These are phyloP conservation scores for Tapirus terrestris DNA, from an alignment of 2,113 vertebrate species.

Conservation along the genomic window DNA sequence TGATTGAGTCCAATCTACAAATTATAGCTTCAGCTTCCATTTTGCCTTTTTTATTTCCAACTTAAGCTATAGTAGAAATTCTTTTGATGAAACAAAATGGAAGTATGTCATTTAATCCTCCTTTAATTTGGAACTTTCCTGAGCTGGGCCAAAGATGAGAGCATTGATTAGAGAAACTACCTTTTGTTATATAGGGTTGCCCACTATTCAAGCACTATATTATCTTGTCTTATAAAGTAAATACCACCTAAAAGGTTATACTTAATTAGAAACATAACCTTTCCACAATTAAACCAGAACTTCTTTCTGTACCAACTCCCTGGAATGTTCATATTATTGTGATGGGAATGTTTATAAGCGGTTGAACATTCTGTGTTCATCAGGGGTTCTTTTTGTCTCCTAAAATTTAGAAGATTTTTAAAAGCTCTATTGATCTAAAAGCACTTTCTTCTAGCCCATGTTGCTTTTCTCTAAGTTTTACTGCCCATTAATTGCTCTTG, in stretches of 20 bases:
- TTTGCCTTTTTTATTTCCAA: not conserved
- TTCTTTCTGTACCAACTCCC: not conserved
- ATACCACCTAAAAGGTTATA: not conserved
- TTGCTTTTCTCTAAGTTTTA: conserved; percentile 54
- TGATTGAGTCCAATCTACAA: not conserved
- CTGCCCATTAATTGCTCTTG: conserved; percentile 63
- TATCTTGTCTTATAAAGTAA: not conserved
- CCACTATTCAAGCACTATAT: not conserved
- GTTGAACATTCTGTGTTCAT: conserved; percentile 9
- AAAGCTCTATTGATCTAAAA: conserved; percentile 68
- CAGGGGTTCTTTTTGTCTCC: conserved; percentile 28
- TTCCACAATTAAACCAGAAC: conserved; percentile 23
- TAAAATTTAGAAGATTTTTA: conserved; percentile 43
- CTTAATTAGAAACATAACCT: conserved; percentile 7
- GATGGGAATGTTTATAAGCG: not conserved
- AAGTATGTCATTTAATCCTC: not conserved
- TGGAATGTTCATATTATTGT: not conserved
- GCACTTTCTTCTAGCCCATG: conserved; percentile 46
- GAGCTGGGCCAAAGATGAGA: not conserved
- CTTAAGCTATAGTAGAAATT: not conserved
- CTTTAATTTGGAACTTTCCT: not conserved
- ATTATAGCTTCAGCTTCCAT: not conserved
- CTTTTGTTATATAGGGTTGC: not conserved
- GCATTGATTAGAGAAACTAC: not conserved
- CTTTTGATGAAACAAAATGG: not conserved